Evolutionary conservation across 1,140 invertebrate genomes (phyloP), one percentile per base, ranked within the genome.

Genomic region (Drosophila virilis): DNA sequence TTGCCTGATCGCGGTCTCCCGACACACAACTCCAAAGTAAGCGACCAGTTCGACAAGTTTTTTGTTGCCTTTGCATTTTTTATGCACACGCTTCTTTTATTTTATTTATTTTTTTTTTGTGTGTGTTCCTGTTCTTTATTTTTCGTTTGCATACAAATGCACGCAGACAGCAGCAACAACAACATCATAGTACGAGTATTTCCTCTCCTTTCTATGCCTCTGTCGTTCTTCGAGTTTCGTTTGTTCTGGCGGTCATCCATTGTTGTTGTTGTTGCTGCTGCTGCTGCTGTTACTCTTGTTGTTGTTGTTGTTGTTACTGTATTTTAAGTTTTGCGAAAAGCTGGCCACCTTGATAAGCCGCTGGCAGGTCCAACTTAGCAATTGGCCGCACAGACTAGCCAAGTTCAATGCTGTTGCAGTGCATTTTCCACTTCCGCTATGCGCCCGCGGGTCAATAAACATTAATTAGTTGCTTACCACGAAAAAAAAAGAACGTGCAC

Each of bases 11-110:
- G 50, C 59, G 9, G 48, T 40, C 54, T 65, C 51, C 40, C 13
- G 38, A 37, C 17, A 50, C 50, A 45, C 10, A 48, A 51, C 35
- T 43, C 17, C 37, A 70, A 61, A 69, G 71, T 74, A 55, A 77
- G 64, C 73, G 84, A 86, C 83, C 83, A 78, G 83, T 86, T 76
- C 66, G 84, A 86, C 83, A 74, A 84, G 81, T 84, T 84, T 83
- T 67, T 55, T 71, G 71, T 84, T 78, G 80, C 72, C 72, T 82
- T 84, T 83, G 80, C 80, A 80, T 80, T 84, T 80, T 71, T 84
- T 78, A 77, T 84, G 80, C 80, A 80, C 80, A 84, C 80, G 80
- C 59, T 82, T 69, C 59, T 66, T 65, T 3, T 22, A 22, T 22
- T 22, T 22, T 22, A 3, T 22, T 22, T 22, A 3, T 22, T 76